A percentile compares a stretch with the other conserved stretches of the same genome.
phyloP scores from a whole-genome alignment of 2,113 vertebrate genomes.

The Glareola pratincola region DNA sequence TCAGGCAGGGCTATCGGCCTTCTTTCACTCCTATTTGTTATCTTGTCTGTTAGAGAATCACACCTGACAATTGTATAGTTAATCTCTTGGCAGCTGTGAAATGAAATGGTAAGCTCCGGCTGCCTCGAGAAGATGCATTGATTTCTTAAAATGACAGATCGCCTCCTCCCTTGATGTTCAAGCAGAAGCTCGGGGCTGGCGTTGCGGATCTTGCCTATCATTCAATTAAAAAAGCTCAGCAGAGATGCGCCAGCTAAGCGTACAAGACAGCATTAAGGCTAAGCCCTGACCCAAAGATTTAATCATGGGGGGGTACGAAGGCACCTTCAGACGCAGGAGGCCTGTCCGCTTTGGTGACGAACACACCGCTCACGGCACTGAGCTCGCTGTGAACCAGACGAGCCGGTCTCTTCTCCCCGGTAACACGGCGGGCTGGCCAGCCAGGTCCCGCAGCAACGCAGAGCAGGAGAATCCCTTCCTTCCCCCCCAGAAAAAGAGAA shows the following conservation, averaged over 20 bases:
- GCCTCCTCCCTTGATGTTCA: background rate
- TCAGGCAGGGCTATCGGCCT: background rate
- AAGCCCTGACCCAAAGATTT: background rate
- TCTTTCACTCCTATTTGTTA: background rate
- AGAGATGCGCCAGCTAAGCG: background rate
- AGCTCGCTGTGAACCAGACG: rapidly evolving
- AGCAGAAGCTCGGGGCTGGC: background rate
- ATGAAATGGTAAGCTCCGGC: background rate
- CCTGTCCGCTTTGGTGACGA: background rate
- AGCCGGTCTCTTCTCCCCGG: background rate
- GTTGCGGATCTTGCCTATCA: background rate
- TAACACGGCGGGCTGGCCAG: background rate
- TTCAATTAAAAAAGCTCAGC: constrained; percentile 1
- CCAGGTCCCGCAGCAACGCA: background rate
- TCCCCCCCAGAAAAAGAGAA: background rate
- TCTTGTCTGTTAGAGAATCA: background rate
- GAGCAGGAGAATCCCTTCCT: background rate
- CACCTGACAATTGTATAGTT: background rate
- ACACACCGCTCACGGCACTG: rapidly evolving
- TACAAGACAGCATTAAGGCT: background rate
- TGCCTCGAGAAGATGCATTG: constrained; percentile 12
- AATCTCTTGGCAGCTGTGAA: constrained; percentile 33
- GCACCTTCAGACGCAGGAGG: background rate
- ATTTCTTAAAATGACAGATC: constrained; percentile 41
- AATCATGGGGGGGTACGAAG: background rate